A percentile compares a stretch with the other conserved stretches of the same genome.
Evolutionary conservation across 1,140 invertebrate genomes (phyloP).

Genomic region (Sarcophaga bullata): DNA sequence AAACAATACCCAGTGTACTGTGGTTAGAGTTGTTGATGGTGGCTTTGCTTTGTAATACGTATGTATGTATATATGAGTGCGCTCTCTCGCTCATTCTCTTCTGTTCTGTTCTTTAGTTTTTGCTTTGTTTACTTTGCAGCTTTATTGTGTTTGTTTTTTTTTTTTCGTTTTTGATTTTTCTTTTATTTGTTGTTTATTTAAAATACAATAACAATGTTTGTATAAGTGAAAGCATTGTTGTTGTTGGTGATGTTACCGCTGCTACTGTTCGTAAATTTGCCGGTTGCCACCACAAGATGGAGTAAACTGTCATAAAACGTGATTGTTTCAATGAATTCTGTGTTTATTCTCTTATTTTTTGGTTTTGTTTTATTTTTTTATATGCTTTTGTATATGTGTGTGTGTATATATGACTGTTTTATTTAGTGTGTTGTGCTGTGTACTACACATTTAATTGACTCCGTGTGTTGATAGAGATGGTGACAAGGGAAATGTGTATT

Average conservation of each 20-base stretch:
- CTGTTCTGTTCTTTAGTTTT: not conserved
- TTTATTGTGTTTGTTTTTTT: no score
- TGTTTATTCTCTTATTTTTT: not conserved
- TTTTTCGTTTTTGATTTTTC: not conserved
- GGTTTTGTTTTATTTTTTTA: not conserved
- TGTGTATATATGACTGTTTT: not conserved
- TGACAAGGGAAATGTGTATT: no score
- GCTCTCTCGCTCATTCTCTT: not conserved
- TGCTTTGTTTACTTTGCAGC: not conserved
- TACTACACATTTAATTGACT: no score
- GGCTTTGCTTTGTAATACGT: not conserved
- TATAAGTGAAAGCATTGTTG: not conserved
- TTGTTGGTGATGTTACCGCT: not conserved
- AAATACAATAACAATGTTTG: not conserved
- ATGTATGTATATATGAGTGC: not conserved
- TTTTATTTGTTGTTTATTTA: not conserved
- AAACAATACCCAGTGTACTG: conserved; percentile 21
- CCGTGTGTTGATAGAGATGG: no score
- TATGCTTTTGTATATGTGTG: not conserved
- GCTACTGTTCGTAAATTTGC: not conserved
- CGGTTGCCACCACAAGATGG: conserved; percentile 32
- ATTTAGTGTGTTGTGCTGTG: no score
- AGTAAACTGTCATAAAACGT: conserved; percentile 40
- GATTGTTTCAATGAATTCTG: conserved; percentile 30
- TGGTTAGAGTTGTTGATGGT: conserved; percentile 40